These are phyloP conservation scores for Mnemiopsis leidyi DNA, from an alignment of 37 sponge, comb jelly and placozoan species.

Conservation along the genomic window DNA sequence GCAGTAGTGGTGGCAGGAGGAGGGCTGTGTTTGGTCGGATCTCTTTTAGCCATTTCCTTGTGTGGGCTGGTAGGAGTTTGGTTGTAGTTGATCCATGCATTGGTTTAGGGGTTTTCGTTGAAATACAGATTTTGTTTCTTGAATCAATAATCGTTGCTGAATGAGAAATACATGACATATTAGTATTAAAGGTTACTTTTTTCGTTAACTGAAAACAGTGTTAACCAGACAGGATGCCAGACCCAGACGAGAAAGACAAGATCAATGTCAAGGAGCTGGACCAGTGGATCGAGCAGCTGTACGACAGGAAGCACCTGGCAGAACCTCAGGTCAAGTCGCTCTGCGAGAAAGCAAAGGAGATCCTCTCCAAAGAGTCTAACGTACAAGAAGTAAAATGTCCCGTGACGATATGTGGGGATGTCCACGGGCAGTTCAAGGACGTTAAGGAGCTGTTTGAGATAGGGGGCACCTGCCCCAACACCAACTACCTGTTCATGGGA, in stretches of 20 bases:
- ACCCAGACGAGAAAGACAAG: conserved; percentile 58
- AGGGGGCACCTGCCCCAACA: conserved; percentile 83
- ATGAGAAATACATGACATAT: too few species aligned
- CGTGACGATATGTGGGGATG: conserved; percentile 99
- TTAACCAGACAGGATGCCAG: background rate
- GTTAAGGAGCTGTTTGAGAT: conserved; percentile 97
- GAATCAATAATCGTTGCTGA: too few species aligned
- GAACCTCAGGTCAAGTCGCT: conserved; percentile 84
- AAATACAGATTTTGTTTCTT: too few species aligned
- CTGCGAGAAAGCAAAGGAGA: conserved; percentile 88
- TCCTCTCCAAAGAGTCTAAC: conserved; percentile 89
- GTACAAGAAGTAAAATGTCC: conserved; percentile 95
- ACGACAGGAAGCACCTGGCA: conserved; percentile 90
- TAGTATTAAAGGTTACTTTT: too few species aligned
- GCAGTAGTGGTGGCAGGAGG: too few species aligned
- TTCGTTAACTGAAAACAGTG: too few species aligned
- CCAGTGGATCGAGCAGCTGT: conserved; percentile 82
- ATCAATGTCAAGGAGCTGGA: conserved; percentile 78
- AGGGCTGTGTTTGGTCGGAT: too few species aligned
- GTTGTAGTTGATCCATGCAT: too few species aligned
- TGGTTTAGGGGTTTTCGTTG: too few species aligned
- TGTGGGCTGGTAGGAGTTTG: too few species aligned
- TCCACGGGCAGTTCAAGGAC: conserved; percentile 98
- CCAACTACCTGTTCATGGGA: conserved; percentile 98
- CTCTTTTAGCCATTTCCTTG: too few species aligned